Conservation (phyloP, 2,797 vertebrate species). For the Nothura maculosa region DNA sequence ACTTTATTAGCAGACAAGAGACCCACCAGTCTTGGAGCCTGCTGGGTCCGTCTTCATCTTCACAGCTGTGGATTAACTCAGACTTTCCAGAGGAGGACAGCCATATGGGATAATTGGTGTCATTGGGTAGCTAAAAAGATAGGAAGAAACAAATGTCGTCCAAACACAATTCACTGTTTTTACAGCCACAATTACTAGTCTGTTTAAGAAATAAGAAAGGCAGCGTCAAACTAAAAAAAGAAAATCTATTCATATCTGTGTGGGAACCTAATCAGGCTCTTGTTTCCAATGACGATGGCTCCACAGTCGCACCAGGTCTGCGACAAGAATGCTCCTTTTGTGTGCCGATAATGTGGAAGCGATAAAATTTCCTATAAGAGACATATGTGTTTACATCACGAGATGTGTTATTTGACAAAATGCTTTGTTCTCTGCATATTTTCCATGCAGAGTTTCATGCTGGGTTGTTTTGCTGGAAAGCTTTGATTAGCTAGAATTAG, state of each 20-base stretch:
- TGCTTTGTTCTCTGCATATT: constrained; percentile 89
- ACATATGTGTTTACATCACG: constrained; percentile 86
- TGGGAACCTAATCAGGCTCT: constrained; percentile 96
- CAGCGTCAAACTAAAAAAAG: constrained; percentile 81
- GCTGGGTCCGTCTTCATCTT: constrained; percentile 80
- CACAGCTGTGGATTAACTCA: constrained; percentile 86
- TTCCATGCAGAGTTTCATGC: constrained; percentile 80
- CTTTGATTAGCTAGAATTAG: constrained; percentile 86
- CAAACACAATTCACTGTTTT: constrained; percentile 82
- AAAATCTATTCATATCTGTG: constrained; percentile 93
- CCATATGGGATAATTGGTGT: constrained; percentile 81
- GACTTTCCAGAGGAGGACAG: constrained; percentile 83
- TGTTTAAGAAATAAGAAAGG: constrained; percentile 88
- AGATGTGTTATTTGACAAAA: constrained; percentile 91
- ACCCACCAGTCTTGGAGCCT: constrained; percentile 83
- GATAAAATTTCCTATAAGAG: constrained; percentile 94
- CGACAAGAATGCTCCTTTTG: constrained; percentile 94
- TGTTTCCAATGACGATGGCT: constrained; percentile 93
- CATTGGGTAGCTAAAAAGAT: constrained; percentile 75
- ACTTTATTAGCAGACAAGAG: constrained; percentile 82
- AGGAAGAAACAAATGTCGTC: constrained; percentile 79
- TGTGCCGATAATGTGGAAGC: constrained; percentile 87
- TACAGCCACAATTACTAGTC: constrained; percentile 90
- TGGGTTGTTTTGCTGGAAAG: constrained; percentile 83
- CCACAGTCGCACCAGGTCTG: constrained; percentile 88